Evolutionary conservation across 2,113 vertebrate species (phyloP).

Genomic region (Jaculus jaculus): DNA sequence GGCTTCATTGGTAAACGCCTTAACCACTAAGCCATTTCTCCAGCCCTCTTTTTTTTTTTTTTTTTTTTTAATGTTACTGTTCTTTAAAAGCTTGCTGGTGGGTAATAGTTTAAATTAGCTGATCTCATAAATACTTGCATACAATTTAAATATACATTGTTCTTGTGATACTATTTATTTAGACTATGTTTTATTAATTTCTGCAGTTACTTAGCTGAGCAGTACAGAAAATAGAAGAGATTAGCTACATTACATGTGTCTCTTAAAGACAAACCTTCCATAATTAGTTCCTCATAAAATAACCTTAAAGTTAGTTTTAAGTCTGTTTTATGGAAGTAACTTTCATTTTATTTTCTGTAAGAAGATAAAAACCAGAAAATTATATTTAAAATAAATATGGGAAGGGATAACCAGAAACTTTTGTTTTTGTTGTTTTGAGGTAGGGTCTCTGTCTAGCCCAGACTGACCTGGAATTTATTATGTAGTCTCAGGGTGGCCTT

Average conservation of each 20-base stretch:
- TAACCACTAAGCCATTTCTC: too few relatives aligned
- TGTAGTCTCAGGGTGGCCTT: too few relatives aligned
- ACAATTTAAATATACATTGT: neutral
- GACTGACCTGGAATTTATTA: too few relatives aligned
- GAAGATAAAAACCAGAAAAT: too few relatives aligned
- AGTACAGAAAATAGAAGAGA: neutral
- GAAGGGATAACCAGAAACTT: neutral
- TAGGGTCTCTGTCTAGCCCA: too few relatives aligned
- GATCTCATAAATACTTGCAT: neutral
- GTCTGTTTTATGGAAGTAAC: constrained; percentile 21
- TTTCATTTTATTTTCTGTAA: too few relatives aligned
- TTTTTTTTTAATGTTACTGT: neutral
- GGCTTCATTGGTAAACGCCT: too few relatives aligned
- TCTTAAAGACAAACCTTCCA: neutral
- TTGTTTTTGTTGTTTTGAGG: too few relatives aligned
- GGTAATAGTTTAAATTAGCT: neutral
- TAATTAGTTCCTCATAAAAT: neutral
- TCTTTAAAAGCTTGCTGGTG: neutral
- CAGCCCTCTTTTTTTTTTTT: too few relatives aligned
- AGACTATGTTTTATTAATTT: constrained; percentile 24
- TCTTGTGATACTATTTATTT: constrained; percentile 32
- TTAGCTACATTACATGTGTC: neutral
- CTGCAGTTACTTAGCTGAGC: neutral
- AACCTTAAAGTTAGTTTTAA: constrained; percentile 41
- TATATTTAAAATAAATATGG: constrained; percentile 9